Evolutionary conservation across 2,113 vertebrate species (phyloP), one percentile per base, ranked within the genome.

Genomic region (Trematomus loennbergii): DNA sequence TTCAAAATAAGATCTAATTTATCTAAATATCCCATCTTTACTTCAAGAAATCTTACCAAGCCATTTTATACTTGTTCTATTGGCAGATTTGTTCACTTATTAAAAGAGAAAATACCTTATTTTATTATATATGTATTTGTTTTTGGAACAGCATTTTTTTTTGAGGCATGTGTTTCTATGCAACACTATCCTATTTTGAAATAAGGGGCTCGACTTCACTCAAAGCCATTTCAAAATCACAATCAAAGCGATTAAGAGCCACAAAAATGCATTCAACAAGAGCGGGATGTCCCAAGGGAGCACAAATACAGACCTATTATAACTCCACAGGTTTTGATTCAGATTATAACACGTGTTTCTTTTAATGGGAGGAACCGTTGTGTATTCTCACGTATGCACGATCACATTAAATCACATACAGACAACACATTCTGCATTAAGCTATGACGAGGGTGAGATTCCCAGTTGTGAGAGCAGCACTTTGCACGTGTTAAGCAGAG

Each of bases 401-500:
- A 49, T 9, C 10, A 11, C 50, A 36, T 40, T 10, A 12, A n/a
- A 40, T 11, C 58, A 20, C 11, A 8, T 3, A 46, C 1, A n/a
- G n/a, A n/a, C n/a, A n/a, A 40, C 5, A 60, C 9, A 16, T 9
- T 48, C 3, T 20, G 3, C 25, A 46, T 15, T 22, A 9, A 61
- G 64, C 40, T 15, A 3, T 11, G 52, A 52, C 1, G 13, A 36
- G 9, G 29, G 22, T 15, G 25, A 76, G 43, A n/a, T 61, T 49
- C 43, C 29, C n/a, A 25, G 17, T 36, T 69, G 63, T 46, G 17
- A 36, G 12, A 15, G 62, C 49, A 55, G 48, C 36, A 25, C 57
- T 85, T 58, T 80, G 69, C 59, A 68, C 66, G 25, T 66, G 48
- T n/a, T 13, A 53, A 45, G 59, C 53, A 13, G 25, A 40, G 12